phyloP scores from a whole-genome alignment of 2,797 vertebrate genomes.

The Rallus crepitans region DNA sequence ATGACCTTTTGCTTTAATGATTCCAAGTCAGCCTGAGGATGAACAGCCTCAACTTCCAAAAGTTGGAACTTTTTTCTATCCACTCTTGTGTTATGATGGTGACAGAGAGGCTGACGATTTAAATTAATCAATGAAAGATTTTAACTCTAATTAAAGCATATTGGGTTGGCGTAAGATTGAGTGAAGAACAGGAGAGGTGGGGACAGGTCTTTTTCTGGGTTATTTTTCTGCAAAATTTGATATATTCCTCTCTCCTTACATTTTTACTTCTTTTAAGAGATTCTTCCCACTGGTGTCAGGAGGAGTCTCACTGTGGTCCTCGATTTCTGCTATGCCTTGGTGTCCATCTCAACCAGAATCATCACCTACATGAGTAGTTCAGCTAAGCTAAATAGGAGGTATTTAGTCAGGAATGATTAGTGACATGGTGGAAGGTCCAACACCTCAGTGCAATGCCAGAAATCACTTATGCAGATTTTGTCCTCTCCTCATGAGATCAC shows the following conservation, averaged over 20 bases:
- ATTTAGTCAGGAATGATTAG: not conserved
- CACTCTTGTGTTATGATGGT: rapidly evolving
- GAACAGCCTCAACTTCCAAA: not conserved
- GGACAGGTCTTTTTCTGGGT: not conserved
- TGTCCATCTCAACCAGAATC: not conserved
- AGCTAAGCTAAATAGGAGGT: not conserved
- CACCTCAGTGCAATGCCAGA: not conserved
- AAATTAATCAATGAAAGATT: not conserved
- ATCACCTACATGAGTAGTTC: not conserved
- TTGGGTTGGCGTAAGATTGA: not conserved
- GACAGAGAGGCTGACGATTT: not conserved
- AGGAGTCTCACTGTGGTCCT: not conserved
- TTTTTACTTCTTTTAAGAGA: not conserved
- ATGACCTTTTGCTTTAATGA: not conserved
- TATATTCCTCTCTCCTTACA: rapidly evolving
- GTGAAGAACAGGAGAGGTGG: not conserved
- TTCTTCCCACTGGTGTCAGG: rapidly evolving
- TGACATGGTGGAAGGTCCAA: not conserved
- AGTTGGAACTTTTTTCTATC: not conserved
- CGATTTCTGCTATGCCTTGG: not conserved
- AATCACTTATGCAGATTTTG: not conserved
- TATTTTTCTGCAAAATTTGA: not conserved
- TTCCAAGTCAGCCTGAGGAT: not conserved
- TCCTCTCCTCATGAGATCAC: not conserved
- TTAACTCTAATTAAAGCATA: not conserved